Base-by-base conservation (phyloP, 2,797 vertebrate genomes). In the Meda fulgida region DNA sequence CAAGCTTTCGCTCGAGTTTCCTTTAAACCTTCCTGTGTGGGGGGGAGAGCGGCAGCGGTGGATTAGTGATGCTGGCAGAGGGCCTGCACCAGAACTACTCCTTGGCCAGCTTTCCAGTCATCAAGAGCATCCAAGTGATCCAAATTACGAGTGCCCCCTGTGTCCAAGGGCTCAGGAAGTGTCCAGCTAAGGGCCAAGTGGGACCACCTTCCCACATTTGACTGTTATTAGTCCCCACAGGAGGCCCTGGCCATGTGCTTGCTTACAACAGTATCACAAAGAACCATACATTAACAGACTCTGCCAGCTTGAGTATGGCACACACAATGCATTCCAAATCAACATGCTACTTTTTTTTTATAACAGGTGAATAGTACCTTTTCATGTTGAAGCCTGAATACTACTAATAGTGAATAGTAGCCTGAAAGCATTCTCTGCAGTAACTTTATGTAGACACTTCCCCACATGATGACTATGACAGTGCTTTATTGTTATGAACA, bases 211-310 rank as follows among this genome's bases (percentile, higher is more conserved):
- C 89, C 89, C 85, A 85, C 83, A 80, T 90, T 84, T 87, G 84
- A 84, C 89, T 80, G 88, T 91, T 91, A 91, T 89, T 83, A 90
- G 86, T 77, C 88, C 78, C 88, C 78, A 82, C 67, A 70, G 91
- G 90, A 89, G 77, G 80, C 80, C 82, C 69, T 89, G 89, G 87
- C 90, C 89, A 87, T 76, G 81, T 43, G 76, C 80, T 86, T 53
- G 7, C 19, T 48, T 80, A 72, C 84, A 85, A 87, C 88, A 73
- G 79, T 55, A 87, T 43, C 78, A 89, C 83, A 89, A 84, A 88
- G 87, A 91, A 88, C 51, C 78, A 86, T 79, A 85, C 88, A 89
- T 82, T 38, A 84, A 84, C 67, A 19, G 85, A 83, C 81, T 89
- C 84, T 84, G 88, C 66, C 71, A 83, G 83, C 80, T 80, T 16